Base-by-base conservation (phyloP, 2,113 vertebrate species). In the Passer montanus region DNA sequence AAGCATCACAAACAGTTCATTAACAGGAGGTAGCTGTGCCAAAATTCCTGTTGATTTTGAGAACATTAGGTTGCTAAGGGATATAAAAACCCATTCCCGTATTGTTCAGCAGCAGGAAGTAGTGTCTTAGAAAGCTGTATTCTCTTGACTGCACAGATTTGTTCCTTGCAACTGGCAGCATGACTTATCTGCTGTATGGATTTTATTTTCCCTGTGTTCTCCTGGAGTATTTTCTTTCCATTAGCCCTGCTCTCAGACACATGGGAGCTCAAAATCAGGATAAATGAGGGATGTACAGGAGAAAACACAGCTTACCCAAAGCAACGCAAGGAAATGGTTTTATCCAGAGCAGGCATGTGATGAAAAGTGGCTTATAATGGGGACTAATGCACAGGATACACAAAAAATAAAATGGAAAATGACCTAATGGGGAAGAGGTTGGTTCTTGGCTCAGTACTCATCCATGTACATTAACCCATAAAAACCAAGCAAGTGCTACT, bases 51-150 rank as follows among this genome's bases (percentile, higher is more conserved):
- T 59, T 82, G 90, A 53, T 87, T 92, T 72, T 1, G 13, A 76
- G 86, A 95, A 92, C 53, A 10, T 68, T 26, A 55, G 76, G 92
- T 96, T 97, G 93, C 83, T 82, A 75, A 72, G 73, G 76, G 83
- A 84, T 72, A n/a, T 44, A 46, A 93, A 94, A 96, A 28, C 52
- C 55, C 75, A 67, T 81, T 79, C 76, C 92, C 2, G 10, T 70
- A 87, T 78, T 89, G 83, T 91, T 94, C 37, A 86, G 79, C 85
- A 90, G 79, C 64, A 87, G 93, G 92, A 96, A 95, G 46, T 39
- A 52, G 64, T 6, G 0, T 72, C 79, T 83, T 41, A 44, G 50
- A 93, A 84, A 90, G 52, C 68, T 79, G 69, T 41, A 39, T 72
- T 93, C 59, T 62, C 73, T 83, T 68, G 66, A 26, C 20, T 86